phyloP scores from a whole-genome alignment of 1,140 invertebrate species.

The Nasonia longicornis region DNA sequence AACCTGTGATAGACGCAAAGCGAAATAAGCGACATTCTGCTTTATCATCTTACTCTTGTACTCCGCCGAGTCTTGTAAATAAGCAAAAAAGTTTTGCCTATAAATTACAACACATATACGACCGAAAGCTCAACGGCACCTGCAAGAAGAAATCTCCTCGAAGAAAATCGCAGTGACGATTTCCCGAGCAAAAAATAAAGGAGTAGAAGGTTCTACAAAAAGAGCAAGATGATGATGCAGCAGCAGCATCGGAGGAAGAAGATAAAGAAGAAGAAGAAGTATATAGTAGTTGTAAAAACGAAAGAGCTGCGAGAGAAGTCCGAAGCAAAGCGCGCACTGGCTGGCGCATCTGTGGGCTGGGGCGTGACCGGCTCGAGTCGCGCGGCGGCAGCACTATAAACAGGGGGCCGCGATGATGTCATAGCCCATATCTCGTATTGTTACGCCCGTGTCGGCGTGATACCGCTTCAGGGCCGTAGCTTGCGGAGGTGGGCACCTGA shows the following conservation, averaged over 20 bases:
- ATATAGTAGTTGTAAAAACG: not conserved
- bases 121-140: not conserved
- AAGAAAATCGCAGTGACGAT: not conserved
- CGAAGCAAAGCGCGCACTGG: not conserved
- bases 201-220: not conserved
- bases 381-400: not conserved
- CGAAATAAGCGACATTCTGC: not conserved
- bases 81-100: not conserved
- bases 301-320: conserved; percentile 26
- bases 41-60: not conserved
- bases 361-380: conserved; percentile 37
- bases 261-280: not conserved
- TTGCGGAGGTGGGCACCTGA: conserved; percentile 12
- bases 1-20: conserved; percentile 1
- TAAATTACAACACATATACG: not conserved
- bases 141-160: not conserved
- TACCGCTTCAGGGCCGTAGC: conserved; percentile 32
- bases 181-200: not conserved
- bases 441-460: conserved; percentile 42
- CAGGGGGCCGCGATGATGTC: conserved; percentile 34
- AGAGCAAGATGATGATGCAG: conserved; percentile 43
- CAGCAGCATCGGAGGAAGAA: conserved; percentile 40
- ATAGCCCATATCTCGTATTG: conserved; percentile 46
- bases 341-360: conserved; percentile 28
- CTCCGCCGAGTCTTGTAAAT: conserved; percentile 7